Percentiles rank a stretch among this genome's conserved stretches.
Conservation (phyloP, 2,113 vertebrate species). For the Nerophis ophidion region DNA sequence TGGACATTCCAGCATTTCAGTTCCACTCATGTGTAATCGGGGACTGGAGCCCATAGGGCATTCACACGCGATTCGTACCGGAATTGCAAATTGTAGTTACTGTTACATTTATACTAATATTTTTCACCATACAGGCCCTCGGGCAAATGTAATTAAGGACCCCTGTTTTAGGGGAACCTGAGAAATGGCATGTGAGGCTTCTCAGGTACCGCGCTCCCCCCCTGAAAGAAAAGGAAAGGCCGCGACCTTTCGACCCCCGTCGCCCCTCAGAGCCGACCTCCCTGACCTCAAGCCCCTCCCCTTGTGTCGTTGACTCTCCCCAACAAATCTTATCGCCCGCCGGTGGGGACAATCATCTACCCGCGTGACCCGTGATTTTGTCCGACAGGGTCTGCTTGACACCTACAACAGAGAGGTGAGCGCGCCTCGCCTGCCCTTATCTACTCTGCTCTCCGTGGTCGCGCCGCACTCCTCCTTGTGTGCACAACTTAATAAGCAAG, state of each 20-base stretch:
- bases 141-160: too few species aligned
- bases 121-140: too few species aligned
- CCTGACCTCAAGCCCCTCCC: conserved; percentile 27
- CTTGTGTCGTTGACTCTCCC: conserved; percentile 51
- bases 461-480: conserved; percentile 60
- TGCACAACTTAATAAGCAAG: conserved; percentile 72
- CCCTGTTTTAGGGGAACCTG: conserved; percentile 51
- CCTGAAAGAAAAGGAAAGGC: conserved; percentile 14
- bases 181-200: conserved; percentile 69
- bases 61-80: too few species aligned
- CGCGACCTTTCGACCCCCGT: conserved; percentile 44
- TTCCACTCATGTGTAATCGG: too few species aligned
- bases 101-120: too few species aligned
- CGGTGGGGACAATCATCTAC: conserved; percentile 58
- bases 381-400: conserved; percentile 66
- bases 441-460: conserved; percentile 61
- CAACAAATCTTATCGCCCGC: conserved; percentile 62
- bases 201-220: conserved; percentile 56
- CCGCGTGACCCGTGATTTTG: conserved; percentile 65
- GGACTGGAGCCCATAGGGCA: too few species aligned
- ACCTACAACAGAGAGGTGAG: conserved; percentile 64
- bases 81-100: too few species aligned
- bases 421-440: conserved; percentile 58
- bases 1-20: too few species aligned
- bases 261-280: conserved; percentile 26